Conservation (phyloP, 2,113 vertebrate genomes). For the Halcyon senegalensis region DNA sequence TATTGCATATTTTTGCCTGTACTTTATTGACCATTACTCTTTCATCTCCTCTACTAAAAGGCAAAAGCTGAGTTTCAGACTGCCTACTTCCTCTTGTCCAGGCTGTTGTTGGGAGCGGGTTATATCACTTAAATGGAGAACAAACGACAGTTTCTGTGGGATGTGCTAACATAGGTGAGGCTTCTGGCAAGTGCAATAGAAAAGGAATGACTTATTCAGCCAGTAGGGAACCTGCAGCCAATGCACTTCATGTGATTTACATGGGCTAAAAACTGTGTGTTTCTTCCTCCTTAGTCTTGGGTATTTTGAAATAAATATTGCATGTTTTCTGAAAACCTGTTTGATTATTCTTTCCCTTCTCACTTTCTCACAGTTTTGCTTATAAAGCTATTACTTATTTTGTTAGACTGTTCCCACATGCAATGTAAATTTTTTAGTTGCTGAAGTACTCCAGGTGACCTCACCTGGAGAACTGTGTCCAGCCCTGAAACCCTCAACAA, state of each 20-base stretch:
- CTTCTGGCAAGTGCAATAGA: rapidly evolving
- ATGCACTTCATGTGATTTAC: neutral
- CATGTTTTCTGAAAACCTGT: neutral
- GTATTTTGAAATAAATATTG: neutral
- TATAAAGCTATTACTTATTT: rapidly evolving
- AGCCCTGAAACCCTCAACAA: too few species aligned
- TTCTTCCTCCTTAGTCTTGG: neutral
- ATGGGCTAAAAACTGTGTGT: rapidly evolving
- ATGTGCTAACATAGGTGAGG: neutral
- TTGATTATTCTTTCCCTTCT: neutral
- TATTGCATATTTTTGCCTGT: neutral
- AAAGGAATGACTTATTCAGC: neutral
- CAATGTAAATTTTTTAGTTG: neutral
- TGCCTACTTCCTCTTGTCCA: neutral
- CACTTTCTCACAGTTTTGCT: neutral
- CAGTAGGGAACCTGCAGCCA: neutral
- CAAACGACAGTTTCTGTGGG: neutral
- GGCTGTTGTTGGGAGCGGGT: neutral
- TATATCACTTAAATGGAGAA: neutral
- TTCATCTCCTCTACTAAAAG: neutral
- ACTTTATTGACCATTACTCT: neutral
- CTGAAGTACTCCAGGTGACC: too few species aligned
- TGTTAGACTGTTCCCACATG: rapidly evolving
- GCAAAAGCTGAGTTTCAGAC: neutral
- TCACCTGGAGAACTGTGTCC: too few species aligned